Evolutionary conservation across 2,888 invertebrate genomes (phyloP), one percentile per base, ranked within the genome.

Genomic region (Drosophila affinis): DNA sequence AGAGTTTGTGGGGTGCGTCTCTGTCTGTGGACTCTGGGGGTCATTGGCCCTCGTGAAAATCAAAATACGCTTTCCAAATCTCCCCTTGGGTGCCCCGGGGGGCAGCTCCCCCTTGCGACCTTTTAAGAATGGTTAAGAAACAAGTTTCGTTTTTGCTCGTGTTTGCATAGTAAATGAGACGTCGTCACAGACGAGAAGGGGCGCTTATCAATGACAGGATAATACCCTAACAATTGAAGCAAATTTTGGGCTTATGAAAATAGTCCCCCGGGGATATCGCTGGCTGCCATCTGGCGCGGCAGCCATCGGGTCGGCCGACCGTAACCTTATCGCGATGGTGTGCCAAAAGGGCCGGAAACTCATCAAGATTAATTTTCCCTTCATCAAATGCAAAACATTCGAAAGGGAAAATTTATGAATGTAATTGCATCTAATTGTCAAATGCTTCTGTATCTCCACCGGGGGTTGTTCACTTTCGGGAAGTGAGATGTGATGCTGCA

Each of bases 11-110:
- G 68, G 64, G 65, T 71, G 64, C 74, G 65, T 62, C 64, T 68
- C 53, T 54, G 29, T 60, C 54, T 72, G 49, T 17, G 10, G 27
- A 17, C n/a, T 45, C 39, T 62, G 57, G 72, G 62, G 83, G 87
- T 88, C 83, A 83, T 56, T 48, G 56, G 29, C 62, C 57, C 46
- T 54, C 59, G 62, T 65, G 54, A 71, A 87, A 81, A 84, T 84
- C 57, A 74, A 73, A 64, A 52, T 57, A 59, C 63, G 65, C 51
- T 64, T 51, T 63, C 12, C 21, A 5, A 24, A 57, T 53, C 53
- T 9, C 47, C 47, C 17, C 47, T 17, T 18, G 12, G 5, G 5
- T 34, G 34, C 4, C 34, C 32, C 32, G 9, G 9, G 9, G 2
- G 29, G 29, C 7, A 3, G 39, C 52, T 29, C 55, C 48, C 44